Evolutionary conservation across 2,888 invertebrate genomes (phyloP), one percentile per base, ranked within the genome.

Genomic region (Drosophila nr. perissopoda): DNA sequence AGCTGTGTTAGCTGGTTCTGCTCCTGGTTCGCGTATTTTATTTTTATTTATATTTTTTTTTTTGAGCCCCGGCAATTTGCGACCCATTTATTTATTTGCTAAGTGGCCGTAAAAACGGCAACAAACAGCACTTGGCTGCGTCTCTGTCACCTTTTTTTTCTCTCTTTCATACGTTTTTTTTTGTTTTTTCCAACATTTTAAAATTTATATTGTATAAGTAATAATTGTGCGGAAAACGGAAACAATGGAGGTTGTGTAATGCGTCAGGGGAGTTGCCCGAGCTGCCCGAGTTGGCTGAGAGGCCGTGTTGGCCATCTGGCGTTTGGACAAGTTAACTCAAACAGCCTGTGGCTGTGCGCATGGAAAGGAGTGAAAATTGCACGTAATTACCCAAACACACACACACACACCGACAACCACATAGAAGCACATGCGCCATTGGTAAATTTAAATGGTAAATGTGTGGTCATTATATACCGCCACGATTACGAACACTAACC

Each of bases 151-250:
- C 72, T 70, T 80, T 40, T 40, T 52, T 54, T 27, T 29, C 11
- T 56, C 56, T 57, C 27, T 62, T 16, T 59, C 33, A 59, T 52
- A 48, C 53, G 58, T 66, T 48, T 76, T 71, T 73, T 74, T 71
- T 58, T 40, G n/a, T 40, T 67, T 69, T 76, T 74, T 71, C 62
- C 73, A 73, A 58, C 53, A 52, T 61, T 68, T 73, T 62, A 25
- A 86, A 86, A 90, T 90, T 87, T 90, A 90, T 89, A 89, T 86
- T 86, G 89, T 88, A 77, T 89, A 86, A 78, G 87, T 90, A 90
- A 90, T 88, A 90, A 90, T 88, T 90, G 87, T 90, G 86, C 88
- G 87, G 87, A 88, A 88, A 89, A 90, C 90, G 90, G 90, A 88
- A 88, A 88, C 90, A 88, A 88, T 88, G 87, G 87, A 90, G 83